phyloP scores from a whole-genome alignment of 2,888 invertebrate species.

The Pristionchus mayeri region DNA sequence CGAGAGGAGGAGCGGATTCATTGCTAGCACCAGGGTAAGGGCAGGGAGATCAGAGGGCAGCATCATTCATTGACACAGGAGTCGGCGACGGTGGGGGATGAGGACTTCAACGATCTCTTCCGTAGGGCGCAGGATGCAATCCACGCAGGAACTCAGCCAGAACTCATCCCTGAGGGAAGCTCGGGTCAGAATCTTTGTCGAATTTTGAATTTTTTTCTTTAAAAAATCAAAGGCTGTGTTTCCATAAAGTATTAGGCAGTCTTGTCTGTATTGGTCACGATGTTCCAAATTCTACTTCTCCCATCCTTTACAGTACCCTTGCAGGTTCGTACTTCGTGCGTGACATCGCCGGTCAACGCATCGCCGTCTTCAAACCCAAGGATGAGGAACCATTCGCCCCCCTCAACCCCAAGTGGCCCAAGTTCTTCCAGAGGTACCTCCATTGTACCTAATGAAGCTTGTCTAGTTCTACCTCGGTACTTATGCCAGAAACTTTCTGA shows the following conservation, averaged over 20 bases:
- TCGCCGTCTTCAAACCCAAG: slow-evolving; percentile 98
- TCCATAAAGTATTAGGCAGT: too few species aligned
- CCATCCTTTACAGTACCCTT: neutral
- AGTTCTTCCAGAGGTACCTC: slow-evolving; percentile 92
- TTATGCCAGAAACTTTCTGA: too few species aligned
- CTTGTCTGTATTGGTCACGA: neutral
- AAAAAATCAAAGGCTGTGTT: too few species aligned
- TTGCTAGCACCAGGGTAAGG: slow-evolving; percentile 34
- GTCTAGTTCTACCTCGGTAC: too few species aligned
- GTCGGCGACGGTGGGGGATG: slow-evolving; percentile 43
- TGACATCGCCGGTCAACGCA: slow-evolving; percentile 84
- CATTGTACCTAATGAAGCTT: too few species aligned
- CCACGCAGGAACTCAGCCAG: slow-evolving; percentile 62
- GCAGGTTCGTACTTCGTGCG: slow-evolving; percentile 98
- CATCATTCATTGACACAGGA: neutral
- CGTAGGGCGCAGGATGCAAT: slow-evolving; percentile 66
- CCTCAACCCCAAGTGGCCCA: slow-evolving; percentile 98
- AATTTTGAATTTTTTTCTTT: neutral
- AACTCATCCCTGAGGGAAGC: slow-evolving; percentile 68
- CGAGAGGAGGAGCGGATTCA: slow-evolving; percentile 42
- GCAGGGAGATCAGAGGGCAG: neutral
- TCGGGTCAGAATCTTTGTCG: slow-evolving; percentile 56
- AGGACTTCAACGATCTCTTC: slow-evolving; percentile 59
- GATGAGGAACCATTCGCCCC: slow-evolving; percentile 99
- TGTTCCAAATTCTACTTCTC: neutral